These are phyloP conservation scores for Tetraneura akinire DNA, from an alignment of 1,140 invertebrate genomes.

Conservation along the genomic window DNA sequence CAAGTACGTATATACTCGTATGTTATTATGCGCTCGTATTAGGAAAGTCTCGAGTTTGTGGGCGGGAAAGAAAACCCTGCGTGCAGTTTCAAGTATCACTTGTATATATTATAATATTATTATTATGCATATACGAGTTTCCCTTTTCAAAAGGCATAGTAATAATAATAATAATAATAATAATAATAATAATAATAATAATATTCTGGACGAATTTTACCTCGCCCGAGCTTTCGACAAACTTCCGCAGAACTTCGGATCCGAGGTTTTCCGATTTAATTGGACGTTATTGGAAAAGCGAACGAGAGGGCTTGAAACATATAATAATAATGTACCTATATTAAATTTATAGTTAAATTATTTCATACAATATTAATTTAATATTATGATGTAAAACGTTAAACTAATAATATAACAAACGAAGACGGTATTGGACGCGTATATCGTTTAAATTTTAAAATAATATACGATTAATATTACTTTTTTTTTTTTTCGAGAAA, in stretches of 20 bases:
- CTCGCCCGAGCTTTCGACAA: not conserved
- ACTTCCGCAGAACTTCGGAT: not conserved
- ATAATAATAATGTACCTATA: too few species aligned
- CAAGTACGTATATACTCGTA: not conserved
- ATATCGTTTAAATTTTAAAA: too few species aligned
- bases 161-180: conserved; percentile 38
- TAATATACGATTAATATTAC: too few species aligned
- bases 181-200: conserved; percentile 20
- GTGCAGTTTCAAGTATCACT: conserved; percentile 48
- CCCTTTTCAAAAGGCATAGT: conserved; percentile 23
- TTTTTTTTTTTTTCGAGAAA: too few species aligned
- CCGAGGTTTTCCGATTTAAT: conserved; percentile 31
- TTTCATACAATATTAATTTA: too few species aligned
- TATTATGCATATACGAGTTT: conserved; percentile 36
- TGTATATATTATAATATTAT: too few species aligned
- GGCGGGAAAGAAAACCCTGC: not conserved
- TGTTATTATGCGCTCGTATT: not conserved
- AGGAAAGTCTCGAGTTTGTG: not conserved
- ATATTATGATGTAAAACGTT: too few species aligned
- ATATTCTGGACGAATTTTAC: conserved; percentile 32
- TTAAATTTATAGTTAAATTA: too few species aligned
- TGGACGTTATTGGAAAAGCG: conserved; percentile 50
- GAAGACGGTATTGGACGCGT: too few species aligned
- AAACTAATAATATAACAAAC: too few species aligned
- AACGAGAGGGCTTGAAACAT: conserved; percentile 24